phyloP scores from a whole-genome alignment of 2,888 invertebrate species.

The Hofmannophila pseudospretella region DNA sequence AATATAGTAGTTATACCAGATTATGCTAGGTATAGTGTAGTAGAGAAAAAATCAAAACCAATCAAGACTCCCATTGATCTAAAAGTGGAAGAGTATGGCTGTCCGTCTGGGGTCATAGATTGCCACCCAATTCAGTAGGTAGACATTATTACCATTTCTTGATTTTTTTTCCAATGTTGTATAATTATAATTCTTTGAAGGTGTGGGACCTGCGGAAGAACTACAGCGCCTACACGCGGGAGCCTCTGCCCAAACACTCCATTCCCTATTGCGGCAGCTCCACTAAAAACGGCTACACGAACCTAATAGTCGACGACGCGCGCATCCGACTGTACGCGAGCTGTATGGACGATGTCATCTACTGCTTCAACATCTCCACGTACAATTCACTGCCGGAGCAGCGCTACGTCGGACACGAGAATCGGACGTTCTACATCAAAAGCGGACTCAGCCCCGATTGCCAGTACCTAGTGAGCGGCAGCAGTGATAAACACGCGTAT shows the following conservation, averaged over 20 bases:
- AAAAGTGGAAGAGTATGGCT: too few relatives aligned
- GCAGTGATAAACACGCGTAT: slow-evolving; percentile 90
- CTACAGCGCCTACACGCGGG: slow-evolving; percentile 82
- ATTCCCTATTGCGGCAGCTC: slow-evolving; percentile 87
- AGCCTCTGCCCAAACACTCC: slow-evolving; percentile 83
- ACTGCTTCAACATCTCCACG: slow-evolving; percentile 88
- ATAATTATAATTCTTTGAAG: too few relatives aligned
- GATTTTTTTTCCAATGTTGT: too few relatives aligned
- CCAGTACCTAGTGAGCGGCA: slow-evolving; percentile 90
- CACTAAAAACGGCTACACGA: slow-evolving; percentile 84
- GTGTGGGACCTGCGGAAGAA: slow-evolving; percentile 92
- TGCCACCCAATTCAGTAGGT: too few relatives aligned
- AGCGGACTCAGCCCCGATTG: slow-evolving; percentile 89
- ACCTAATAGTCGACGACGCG: slow-evolving; percentile 84
- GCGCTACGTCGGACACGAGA: too few relatives aligned
- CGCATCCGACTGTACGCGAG: slow-evolving; percentile 87
- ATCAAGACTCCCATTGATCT: too few relatives aligned
- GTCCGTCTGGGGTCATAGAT: too few relatives aligned
- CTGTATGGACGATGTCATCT: slow-evolving; percentile 91
- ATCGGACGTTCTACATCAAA: slow-evolving; percentile 91
- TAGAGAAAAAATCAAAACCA: too few relatives aligned
- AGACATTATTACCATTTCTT: too few relatives aligned
- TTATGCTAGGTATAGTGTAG: too few relatives aligned
- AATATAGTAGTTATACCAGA: too few relatives aligned
- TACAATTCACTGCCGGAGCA: slow-evolving; percentile 74